Percentiles rank a stretch among this genome's conserved stretches.
phyloP scores from a whole-genome alignment of 92 coral and sea anemone genomes.

The Plumapathes pennacea region DNA sequence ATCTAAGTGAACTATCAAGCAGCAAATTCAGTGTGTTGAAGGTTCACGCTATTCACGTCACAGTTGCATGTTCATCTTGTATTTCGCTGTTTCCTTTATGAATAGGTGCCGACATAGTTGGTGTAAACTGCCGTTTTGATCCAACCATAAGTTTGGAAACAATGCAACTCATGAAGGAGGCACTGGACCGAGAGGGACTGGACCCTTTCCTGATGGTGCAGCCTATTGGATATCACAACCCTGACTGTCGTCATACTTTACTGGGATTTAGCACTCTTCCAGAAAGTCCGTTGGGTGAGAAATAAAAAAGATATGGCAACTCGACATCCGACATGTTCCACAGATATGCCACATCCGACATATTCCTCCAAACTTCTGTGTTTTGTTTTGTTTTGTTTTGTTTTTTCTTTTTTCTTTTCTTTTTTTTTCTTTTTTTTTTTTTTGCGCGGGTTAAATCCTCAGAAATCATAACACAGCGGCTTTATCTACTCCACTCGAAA shows the following conservation, averaged over 20 bases:
- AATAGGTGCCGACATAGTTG: constrained; percentile 71
- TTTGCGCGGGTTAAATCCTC: too few relatives aligned
- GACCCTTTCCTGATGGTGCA: constrained; percentile 50
- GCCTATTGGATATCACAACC: constrained; percentile 62
- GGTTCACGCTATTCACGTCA: too few relatives aligned
- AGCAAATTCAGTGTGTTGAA: too few relatives aligned
- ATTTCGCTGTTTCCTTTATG: not conserved
- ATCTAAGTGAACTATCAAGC: too few relatives aligned
- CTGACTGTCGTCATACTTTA: constrained; percentile 44
- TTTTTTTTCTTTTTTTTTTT: constrained; percentile 1
- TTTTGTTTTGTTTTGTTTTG: not conserved
- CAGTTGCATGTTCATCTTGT: not conserved
- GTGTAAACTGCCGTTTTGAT: constrained; percentile 66
- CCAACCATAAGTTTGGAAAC: constrained; percentile 41
- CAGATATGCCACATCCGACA: not conserved
- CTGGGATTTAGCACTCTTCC: constrained; percentile 45
- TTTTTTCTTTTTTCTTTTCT: not conserved
- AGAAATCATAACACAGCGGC: too few relatives aligned
- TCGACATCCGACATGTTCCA: not conserved
- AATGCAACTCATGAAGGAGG: constrained; percentile 55
- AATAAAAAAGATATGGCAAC: not conserved
- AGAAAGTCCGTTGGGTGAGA: constrained; percentile 60
- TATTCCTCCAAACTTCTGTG: not conserved
- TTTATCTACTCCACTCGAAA: too few relatives aligned
- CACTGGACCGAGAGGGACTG: constrained; percentile 49